Evolutionary conservation across 2,888 invertebrate genomes (phyloP), one percentile per base, ranked within the genome.

Genomic region (Tenthredo distinguenda): DNA sequence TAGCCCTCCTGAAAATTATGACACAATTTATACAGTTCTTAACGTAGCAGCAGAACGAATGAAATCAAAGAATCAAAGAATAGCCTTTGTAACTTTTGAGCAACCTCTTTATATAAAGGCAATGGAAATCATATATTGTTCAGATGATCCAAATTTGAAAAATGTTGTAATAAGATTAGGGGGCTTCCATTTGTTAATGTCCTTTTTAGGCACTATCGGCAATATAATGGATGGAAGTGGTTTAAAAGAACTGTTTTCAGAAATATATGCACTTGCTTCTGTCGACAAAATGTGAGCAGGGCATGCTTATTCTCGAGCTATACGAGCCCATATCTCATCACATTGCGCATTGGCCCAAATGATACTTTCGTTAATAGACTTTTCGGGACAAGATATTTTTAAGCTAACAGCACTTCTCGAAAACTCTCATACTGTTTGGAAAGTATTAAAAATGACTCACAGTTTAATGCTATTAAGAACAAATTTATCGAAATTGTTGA

Each of bases 51-150:
- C n/a, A 18, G 55, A 18, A 3, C 4, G 15, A 55, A 5, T n/a
- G 18, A 3, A 4, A 55, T 15, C 18, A 0, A 15, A n/a, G n/a
- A n/a, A 18, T 26, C 55, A 55, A 55, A 55, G 1, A 12, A 55
- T n/a, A 6, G 12, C 15, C 6, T 18, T 55, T n/a, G 55, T 55
- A 84, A 90, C 90, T n/a, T 90, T 89, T 72, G 89, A 90, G 65
- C 89, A 89, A 79, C 89, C 89, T 1, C 81, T 90, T 12, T 90
- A 89, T 84, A 34, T 85, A 2, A 90, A 90, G 85, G 87, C 89
- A n/a, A 72, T 86, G 9, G 88, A 90, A 21, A 87, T 89, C 2
- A 58, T 74, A 0, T 15, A 9, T 15, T 43, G 9, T 43, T 31
- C 21, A n/a, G 43, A 50, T 1, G 34, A 31, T 77, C 18, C 47